Conservation (phyloP, 2,797 vertebrate genomes). For the Gymnothorax javanicus region DNA sequence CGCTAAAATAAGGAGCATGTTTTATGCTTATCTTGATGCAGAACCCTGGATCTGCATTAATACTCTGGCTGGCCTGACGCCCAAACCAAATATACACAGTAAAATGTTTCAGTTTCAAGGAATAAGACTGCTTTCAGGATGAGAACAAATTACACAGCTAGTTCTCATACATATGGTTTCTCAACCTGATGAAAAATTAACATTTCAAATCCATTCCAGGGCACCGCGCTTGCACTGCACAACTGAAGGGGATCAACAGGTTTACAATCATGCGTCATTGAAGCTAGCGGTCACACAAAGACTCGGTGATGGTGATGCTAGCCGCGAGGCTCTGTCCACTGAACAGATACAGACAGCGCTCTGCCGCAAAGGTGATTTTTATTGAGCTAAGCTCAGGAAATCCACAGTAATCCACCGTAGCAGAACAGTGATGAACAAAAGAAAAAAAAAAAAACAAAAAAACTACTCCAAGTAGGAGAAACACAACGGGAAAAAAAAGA, state of each 20-base stretch:
- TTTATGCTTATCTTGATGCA: slow-evolving; percentile 51
- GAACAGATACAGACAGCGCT: neutral
- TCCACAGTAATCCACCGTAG: neutral
- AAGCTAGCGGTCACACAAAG: neutral
- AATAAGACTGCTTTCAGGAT: neutral
- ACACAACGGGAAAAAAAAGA: neutral
- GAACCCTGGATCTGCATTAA: slow-evolving; percentile 44
- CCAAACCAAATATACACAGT: neutral
- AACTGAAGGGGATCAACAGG: neutral
- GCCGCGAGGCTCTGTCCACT: neutral
- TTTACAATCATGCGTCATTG: neutral
- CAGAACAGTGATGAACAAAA: neutral
- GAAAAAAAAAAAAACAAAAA: too few species aligned
- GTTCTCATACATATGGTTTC: neutral
- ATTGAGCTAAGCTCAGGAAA: neutral
- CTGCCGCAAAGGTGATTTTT: neutral
- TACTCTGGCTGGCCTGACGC: neutral
- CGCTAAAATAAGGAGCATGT: slow-evolving; percentile 48
- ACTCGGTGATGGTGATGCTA: neutral
- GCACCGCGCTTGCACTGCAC: neutral
- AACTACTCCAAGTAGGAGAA: neutral
- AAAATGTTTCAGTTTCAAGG: neutral
- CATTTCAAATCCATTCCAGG: neutral
- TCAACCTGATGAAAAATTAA: neutral
- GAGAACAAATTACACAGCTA: neutral